Evolutionary conservation across 2,113 vertebrate genomes (phyloP).

Genomic region (Todiramphus saurophagus): DNA sequence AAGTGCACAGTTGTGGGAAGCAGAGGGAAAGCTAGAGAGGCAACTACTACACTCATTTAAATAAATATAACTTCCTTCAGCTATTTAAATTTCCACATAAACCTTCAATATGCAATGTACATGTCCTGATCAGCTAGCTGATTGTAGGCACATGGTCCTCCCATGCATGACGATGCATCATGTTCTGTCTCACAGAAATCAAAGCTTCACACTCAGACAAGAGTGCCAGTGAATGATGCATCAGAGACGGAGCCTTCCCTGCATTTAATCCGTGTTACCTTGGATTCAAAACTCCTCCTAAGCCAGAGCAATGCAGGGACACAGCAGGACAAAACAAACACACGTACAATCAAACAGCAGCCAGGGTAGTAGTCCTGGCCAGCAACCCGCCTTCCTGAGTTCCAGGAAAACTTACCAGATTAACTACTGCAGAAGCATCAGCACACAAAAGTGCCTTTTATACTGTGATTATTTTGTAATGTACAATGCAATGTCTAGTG

Average conservation of each 20-base stretch:
- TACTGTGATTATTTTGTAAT: background rate
- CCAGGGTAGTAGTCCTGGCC: background rate
- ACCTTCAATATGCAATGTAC: accelerated
- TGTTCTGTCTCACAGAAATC: background rate
- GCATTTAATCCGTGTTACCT: background rate
- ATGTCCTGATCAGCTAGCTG: background rate
- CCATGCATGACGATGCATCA: accelerated
- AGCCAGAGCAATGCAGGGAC: accelerated
- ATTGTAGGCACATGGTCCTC: accelerated
- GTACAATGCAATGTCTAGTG: background rate
- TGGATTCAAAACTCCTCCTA: background rate
- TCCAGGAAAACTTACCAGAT: background rate
- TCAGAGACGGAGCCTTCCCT: background rate
- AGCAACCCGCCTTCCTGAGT: background rate
- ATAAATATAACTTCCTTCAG: background rate
- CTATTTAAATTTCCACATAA: background rate
- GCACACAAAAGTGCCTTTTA: background rate
- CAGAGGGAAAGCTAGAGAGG: background rate
- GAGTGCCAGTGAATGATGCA: background rate
- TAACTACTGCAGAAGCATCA: background rate
- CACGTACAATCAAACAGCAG: background rate
- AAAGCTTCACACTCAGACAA: background rate
- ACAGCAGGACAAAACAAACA: background rate
- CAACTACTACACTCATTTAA: background rate
- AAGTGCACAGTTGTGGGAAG: background rate